phyloP scores from a whole-genome alignment of 2,113 vertebrate species.

The Rhinoptilus africanus region DNA sequence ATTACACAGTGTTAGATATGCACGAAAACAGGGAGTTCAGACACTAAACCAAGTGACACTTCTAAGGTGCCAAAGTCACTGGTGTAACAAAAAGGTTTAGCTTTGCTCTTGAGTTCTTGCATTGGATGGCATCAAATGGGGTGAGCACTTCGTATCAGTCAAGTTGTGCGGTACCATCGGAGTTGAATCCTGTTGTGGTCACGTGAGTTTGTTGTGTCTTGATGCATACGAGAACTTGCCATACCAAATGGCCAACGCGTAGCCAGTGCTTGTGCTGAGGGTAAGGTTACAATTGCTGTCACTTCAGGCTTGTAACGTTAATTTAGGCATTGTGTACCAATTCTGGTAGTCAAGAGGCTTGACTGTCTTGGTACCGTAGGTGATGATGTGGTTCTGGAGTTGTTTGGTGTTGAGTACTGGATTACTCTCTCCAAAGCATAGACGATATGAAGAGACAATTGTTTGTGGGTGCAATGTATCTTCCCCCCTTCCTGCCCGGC shows the following conservation, averaged over 20 bases:
- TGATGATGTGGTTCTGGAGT: not conserved
- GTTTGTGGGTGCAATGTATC: not conserved
- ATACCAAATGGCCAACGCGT: too few species aligned
- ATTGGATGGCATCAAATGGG: rapidly evolving
- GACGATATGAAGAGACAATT: not conserved
- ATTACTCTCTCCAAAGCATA: not conserved
- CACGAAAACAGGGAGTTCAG: not conserved
- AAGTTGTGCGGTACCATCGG: not conserved
- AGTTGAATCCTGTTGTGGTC: not conserved
- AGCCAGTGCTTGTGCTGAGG: not conserved
- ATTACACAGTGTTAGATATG: rapidly evolving
- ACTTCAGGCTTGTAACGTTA: not conserved
- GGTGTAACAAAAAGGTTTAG: not conserved
- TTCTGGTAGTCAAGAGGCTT: not conserved
- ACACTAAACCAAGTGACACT: not conserved
- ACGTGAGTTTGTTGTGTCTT: not conserved
- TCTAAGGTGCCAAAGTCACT: not conserved
- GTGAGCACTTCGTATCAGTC: not conserved
- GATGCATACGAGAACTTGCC: too few species aligned
- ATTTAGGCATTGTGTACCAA: not conserved
- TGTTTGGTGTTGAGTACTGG: not conserved
- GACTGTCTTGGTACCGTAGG: not conserved
- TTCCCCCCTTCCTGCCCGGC: not conserved
- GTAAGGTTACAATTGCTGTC: not conserved
- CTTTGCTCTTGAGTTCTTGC: not conserved